Evolutionary conservation across 2,888 invertebrate genomes (phyloP), one percentile per base, ranked within the genome.

Genomic region (Chironomus tentans): DNA sequence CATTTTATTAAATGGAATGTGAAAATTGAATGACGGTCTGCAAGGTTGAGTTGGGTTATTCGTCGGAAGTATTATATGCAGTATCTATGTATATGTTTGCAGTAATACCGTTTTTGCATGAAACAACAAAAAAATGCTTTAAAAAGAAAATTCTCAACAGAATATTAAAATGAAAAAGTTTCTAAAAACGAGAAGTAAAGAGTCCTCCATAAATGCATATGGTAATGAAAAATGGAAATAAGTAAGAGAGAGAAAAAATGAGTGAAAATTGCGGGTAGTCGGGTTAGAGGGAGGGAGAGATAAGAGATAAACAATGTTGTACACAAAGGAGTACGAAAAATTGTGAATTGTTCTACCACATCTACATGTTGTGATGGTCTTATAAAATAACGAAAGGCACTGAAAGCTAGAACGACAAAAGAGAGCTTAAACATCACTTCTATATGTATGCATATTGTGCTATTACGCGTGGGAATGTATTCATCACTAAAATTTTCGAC

Each of bases 381-480:
- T 56, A 18, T 56, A 56, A 56, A 56, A 56, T 18, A 56, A 56
- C 56, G 18, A 56, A 15, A 56, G 18, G 15, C n/a, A 56, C n/a
- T 56, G 7, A 56, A 56, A 15, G 15, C 7, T n/a, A 15, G 56
- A 56, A 56, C 2, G 56, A 56, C n/a, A 56, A 18, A 15, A 56
- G 56, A 15, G 46, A 38, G 68, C 68, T 18, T 38, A 68, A 68
- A 68, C 18, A 38, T 28, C 28, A 38, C 38, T 38, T 46, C 18
- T 68, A 28, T 68, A 68, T 68, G 68, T n/a, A 68, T 68, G n/a
- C 28, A 28, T 68, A 21, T 38, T 46, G 21, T 46, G 13, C n/a
- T 56, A 56, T 18, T 56, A 56, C 68, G 68, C 68, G 68, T 68
- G 68, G 68, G 68, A 68, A 68, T 68, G 68, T 28, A 28, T 68